Conservation (phyloP, 2,113 vertebrate species). For the Panthera uncia region DNA sequence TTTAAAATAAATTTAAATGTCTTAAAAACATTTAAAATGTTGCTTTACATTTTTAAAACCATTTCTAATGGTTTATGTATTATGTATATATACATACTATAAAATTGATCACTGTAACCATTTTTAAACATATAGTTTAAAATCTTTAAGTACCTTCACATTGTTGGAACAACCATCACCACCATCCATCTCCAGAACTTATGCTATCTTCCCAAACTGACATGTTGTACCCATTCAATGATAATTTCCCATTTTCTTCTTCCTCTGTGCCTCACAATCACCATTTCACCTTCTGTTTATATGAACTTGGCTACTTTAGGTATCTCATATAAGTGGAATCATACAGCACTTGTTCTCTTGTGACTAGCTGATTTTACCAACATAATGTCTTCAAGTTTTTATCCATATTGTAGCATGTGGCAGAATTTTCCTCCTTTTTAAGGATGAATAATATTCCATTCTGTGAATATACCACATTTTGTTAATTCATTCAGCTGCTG, state of each 20-base stretch:
- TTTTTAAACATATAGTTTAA: background rate
- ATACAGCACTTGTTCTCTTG: background rate
- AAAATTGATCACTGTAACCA: background rate
- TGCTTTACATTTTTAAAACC: background rate
- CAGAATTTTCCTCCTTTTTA: background rate
- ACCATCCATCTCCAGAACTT: background rate
- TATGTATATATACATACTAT: background rate
- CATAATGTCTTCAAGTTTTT: background rate
- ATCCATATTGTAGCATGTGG: background rate
- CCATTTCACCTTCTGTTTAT: background rate
- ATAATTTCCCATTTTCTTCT: background rate
- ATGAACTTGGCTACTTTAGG: background rate
- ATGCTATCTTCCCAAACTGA: background rate
- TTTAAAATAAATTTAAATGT: background rate
- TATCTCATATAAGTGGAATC: background rate
- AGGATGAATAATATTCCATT: background rate
- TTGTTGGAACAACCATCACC: background rate
- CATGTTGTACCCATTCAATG: background rate
- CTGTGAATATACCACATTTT: background rate
- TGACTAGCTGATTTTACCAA: background rate
- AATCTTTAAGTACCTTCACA: background rate
- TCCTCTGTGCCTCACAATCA: background rate
- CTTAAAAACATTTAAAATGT: no score
- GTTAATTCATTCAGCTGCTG: background rate
- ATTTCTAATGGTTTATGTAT: background rate